phyloP scores from a whole-genome alignment of 2,888 invertebrate species.

The Unio delphinus region DNA sequence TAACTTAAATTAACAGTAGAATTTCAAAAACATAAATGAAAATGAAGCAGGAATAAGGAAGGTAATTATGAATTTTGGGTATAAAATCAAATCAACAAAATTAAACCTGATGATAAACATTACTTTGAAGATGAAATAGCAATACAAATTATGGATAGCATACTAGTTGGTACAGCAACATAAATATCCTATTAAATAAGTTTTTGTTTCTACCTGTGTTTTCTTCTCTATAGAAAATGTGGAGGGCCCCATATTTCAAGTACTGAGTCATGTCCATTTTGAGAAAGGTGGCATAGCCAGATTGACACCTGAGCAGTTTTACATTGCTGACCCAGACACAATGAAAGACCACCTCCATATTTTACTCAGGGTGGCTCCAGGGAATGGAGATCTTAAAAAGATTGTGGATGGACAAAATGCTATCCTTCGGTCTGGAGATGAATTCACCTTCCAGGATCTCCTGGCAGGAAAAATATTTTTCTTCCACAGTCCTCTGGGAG shows the following conservation, averaged over 20 bases:
- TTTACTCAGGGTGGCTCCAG: constrained; percentile 33
- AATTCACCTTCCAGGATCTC: constrained; percentile 44
- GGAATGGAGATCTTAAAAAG: constrained; percentile 46
- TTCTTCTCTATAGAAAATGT: constrained; percentile 37
- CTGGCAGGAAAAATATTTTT: constrained; percentile 44
- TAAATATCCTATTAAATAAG: neutral
- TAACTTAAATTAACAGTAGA: too few relatives aligned
- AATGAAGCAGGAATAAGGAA: too few relatives aligned
- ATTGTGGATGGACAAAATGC: constrained; percentile 40
- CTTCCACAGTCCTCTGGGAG: constrained; percentile 25
- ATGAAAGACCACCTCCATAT: constrained; percentile 39
- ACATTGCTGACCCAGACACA: constrained; percentile 52
- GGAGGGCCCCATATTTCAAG: constrained; percentile 38
- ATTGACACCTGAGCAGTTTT: constrained; percentile 38
- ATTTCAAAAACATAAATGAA: too few relatives aligned
- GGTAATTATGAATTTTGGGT: too few relatives aligned
- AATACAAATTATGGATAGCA: too few relatives aligned
- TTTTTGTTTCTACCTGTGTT: neutral
- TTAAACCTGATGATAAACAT: too few relatives aligned
- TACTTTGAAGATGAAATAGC: too few relatives aligned
- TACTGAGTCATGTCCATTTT: constrained; percentile 41
- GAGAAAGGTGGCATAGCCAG: constrained; percentile 33
- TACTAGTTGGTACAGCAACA: neutral
- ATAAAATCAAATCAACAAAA: too few relatives aligned
- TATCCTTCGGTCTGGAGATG: constrained; percentile 35